phyloP scores from a whole-genome alignment of 2,113 vertebrate species.

The Gymnarchus niloticus region DNA sequence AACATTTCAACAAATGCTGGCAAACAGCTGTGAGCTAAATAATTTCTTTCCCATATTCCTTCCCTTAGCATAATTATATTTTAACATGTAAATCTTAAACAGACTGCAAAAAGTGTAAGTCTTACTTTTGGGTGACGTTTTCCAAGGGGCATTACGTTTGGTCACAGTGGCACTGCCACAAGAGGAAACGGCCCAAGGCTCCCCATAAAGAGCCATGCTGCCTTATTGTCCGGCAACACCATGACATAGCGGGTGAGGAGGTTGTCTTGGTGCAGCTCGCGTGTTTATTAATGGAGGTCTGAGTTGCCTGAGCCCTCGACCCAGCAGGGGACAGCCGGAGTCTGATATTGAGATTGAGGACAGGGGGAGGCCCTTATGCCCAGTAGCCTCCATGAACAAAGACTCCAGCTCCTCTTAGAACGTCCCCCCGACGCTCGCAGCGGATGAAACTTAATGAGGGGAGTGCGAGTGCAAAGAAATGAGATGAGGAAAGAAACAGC shows the following conservation, averaged over 20 bases:
- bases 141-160: no score
- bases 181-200: neutral
- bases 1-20: neutral
- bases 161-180: neutral
- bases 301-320: neutral
- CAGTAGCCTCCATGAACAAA: neutral
- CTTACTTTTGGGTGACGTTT: neutral
- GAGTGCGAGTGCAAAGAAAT: neutral
- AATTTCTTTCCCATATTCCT: neutral
- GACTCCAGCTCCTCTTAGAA: neutral
- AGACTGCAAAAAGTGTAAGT: neutral
- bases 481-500: neutral
- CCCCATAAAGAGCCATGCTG: neutral
- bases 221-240: neutral
- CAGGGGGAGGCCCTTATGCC: no score
- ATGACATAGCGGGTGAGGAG: neutral
- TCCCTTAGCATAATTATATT: neutral
- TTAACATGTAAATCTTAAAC: neutral
- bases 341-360: neutral
- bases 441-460: neutral
- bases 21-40: neutral
- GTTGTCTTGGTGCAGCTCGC: neutral
- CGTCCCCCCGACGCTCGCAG: neutral
- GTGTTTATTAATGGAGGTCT: neutral
- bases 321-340: neutral